Percentiles rank a stretch among this genome's conserved stretches.
These are phyloP conservation scores for Notiomystis cincta DNA, from an alignment of 2,113 vertebrate genomes.

Conservation along the genomic window DNA sequence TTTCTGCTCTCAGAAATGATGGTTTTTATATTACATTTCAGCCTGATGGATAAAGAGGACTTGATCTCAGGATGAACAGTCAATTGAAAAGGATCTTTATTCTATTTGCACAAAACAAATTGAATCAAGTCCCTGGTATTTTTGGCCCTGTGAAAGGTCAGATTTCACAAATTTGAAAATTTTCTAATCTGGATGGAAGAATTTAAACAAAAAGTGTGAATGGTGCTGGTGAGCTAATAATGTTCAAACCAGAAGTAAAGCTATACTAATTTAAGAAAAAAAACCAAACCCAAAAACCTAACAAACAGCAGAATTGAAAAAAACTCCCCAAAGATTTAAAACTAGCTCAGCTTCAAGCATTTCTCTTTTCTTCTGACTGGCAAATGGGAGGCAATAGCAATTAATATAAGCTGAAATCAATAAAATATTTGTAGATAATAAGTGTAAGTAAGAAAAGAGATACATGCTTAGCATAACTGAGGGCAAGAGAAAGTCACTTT, in stretches of 20 bases:
- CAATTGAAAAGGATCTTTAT: neutral
- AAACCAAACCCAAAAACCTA: no score
- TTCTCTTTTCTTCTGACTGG: neutral
- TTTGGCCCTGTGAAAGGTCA: neutral
- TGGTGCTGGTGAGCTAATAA: neutral
- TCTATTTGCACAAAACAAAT: neutral
- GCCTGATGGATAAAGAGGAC: neutral
- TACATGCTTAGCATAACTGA: neutral
- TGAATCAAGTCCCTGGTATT: neutral
- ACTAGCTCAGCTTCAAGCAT: neutral
- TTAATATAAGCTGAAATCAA: neutral
- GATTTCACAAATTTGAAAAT: neutral
- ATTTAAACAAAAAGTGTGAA: neutral
- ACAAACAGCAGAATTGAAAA: neutral
- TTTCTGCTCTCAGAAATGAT: neutral
- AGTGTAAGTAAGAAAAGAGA: neutral
- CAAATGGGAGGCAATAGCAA: neutral
- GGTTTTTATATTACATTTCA: neutral
- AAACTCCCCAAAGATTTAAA: neutral
- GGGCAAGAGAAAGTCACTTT: neutral
- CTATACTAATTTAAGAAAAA: neutral
- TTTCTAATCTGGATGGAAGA: neutral
- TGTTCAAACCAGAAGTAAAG: neutral
- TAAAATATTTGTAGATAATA: neutral
- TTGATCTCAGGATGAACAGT: neutral